A percentile compares a stretch with the other conserved stretches of the same genome.
These are phyloP conservation scores for Alectura lathami DNA, from an alignment of 2,113 vertebrate genomes.

Conservation along the genomic window DNA sequence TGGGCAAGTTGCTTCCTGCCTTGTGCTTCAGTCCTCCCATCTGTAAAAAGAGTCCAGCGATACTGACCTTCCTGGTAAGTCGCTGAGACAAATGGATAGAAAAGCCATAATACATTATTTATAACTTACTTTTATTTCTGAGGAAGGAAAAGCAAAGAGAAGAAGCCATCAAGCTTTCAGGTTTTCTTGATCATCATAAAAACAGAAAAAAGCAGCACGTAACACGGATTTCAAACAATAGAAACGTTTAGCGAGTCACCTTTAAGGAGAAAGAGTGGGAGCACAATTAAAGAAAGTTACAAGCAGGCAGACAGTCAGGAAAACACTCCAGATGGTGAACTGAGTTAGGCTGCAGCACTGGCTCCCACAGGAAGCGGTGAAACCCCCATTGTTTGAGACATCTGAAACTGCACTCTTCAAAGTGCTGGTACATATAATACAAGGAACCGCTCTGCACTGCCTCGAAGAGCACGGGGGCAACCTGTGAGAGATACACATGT, in stretches of 20 bases:
- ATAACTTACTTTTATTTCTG: slow-evolving; percentile 18
- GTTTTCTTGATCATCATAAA: not conserved
- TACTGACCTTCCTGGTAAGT: not conserved
- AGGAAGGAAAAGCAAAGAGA: not conserved
- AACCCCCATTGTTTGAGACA: slow-evolving; percentile 50
- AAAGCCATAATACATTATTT: slow-evolving; percentile 12
- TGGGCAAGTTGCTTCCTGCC: slow-evolving; percentile 41
- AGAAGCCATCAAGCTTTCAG: not conserved
- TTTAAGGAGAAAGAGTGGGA: slow-evolving; percentile 7
- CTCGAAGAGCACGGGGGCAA: not conserved
- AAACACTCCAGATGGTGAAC: slow-evolving; percentile 42
- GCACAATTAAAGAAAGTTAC: slow-evolving; percentile 12
- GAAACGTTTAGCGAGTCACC: not conserved
- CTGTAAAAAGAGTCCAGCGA: not conserved
- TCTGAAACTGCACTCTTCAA: slow-evolving; percentile 11
- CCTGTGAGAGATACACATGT: not conserved
- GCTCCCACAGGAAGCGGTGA: slow-evolving; percentile 51
- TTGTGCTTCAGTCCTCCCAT: slow-evolving; percentile 18
- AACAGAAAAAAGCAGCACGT: not conserved
- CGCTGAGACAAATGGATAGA: not conserved
- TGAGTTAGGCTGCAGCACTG: slow-evolving; percentile 16
- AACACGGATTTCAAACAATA: not conserved
- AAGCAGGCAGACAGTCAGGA: slow-evolving; percentile 35
- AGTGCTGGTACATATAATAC: not conserved
- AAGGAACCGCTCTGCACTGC: not conserved